Evolutionary conservation across 2,113 vertebrate genomes (phyloP).

Genomic region (Manacus vitellinus): DNA sequence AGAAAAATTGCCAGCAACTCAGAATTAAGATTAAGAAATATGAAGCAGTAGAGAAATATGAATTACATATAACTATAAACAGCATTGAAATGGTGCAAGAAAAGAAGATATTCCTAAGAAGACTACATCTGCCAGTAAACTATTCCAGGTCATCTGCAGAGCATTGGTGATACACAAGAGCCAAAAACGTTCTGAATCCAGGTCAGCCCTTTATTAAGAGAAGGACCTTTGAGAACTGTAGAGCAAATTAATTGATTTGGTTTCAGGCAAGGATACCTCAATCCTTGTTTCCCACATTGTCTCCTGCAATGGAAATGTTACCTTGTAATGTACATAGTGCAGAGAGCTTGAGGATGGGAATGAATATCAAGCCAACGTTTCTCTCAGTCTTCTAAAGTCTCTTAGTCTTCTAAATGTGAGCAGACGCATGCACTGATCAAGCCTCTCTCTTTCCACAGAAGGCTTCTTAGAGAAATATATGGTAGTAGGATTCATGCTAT

Average conservation of each 20-base stretch:
- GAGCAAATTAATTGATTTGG: conserved; percentile 48
- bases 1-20: not conserved
- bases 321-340: conserved; percentile 47
- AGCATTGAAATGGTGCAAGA: conserved; percentile 17
- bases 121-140: conserved; percentile 8
- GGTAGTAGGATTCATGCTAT: conserved; percentile 60
- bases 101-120: conserved; percentile 4
- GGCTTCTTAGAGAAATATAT: conserved; percentile 73
- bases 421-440: conserved; percentile 54
- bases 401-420: conserved; percentile 52
- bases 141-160: not conserved
- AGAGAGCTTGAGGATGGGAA: conserved; percentile 54
- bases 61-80: not conserved
- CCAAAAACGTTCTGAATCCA: conserved; percentile 26
- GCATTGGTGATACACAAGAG: not conserved
- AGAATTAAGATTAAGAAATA: not conserved
- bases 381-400: conserved; percentile 10
- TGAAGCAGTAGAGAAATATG: not conserved
- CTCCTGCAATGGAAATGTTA: conserved; percentile 59
- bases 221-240: conserved; percentile 16
- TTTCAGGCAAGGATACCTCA: conserved; percentile 55
- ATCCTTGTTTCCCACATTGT: conserved; percentile 56
- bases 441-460: conserved; percentile 65
- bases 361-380: conserved; percentile 47
- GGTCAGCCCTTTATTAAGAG: conserved; percentile 38